Evolutionary conservation across 2,797 vertebrate species (phyloP).

Genomic region (Carduelis carduelis): DNA sequence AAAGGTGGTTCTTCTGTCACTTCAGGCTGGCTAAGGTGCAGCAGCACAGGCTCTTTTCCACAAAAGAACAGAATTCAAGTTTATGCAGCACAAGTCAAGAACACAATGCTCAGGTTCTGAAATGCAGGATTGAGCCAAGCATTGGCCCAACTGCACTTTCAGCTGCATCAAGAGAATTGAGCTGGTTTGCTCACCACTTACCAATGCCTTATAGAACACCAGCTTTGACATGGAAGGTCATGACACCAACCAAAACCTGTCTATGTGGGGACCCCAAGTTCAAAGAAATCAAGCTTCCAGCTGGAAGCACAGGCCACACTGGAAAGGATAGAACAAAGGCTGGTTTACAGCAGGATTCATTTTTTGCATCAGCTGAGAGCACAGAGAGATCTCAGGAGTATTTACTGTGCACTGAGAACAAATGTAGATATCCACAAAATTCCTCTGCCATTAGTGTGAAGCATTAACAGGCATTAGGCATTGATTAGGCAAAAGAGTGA

Average conservation of each 20-base stretch:
- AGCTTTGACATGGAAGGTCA: not conserved
- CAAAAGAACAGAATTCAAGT: not conserved
- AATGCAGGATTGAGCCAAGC: not conserved
- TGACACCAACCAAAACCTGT: not conserved
- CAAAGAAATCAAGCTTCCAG: not conserved
- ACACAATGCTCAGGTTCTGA: not conserved
- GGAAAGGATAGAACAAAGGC: not conserved
- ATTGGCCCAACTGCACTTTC: fast-evolving
- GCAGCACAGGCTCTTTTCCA: not conserved
- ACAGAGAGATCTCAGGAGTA: not conserved
- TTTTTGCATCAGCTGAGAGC: not conserved
- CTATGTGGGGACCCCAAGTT: not conserved
- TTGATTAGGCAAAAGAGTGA: not conserved
- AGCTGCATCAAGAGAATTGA: not conserved
- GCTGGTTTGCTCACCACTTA: not conserved
- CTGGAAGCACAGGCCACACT: not conserved
- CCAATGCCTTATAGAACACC: not conserved
- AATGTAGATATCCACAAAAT: not conserved
- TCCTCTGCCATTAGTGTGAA: not conserved
- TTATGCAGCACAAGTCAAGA: not conserved
- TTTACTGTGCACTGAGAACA: not conserved
- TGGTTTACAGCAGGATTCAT: not conserved
- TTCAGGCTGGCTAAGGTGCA: not conserved
- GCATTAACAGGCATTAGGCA: not conserved
- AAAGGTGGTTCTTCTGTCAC: not conserved